Percentiles rank a stretch among this genome's conserved stretches.
phyloP scores from a whole-genome alignment of 2,888 invertebrate genomes.

The Sympetrum striolatum region DNA sequence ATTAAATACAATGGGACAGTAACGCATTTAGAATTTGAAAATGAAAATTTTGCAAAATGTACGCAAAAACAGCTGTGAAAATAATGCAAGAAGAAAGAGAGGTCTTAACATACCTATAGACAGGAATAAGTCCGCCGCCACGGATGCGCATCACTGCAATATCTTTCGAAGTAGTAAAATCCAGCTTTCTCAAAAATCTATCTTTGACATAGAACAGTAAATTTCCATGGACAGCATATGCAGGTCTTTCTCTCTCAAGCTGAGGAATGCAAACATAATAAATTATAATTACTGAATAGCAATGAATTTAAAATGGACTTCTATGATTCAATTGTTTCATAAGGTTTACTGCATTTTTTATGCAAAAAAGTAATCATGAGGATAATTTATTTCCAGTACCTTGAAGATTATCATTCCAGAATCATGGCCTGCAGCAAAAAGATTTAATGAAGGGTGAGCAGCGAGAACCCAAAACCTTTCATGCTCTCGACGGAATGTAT shows the following conservation, averaged over 20 bases:
- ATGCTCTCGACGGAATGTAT: slow-evolving; percentile 92
- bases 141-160: slow-evolving; percentile 91
- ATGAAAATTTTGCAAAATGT: no score
- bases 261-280: slow-evolving; percentile 60
- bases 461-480: slow-evolving; percentile 98
- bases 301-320: not conserved
- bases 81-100: no score
- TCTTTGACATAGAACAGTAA: slow-evolving; percentile 96
- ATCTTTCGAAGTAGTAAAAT: slow-evolving; percentile 93
- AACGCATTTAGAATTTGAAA: no score
- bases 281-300: slow-evolving; percentile 27
- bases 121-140: slow-evolving; percentile 76
- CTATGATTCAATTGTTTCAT: not conserved
- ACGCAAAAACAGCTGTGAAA: not conserved
- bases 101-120: slow-evolving; percentile 64
- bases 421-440: slow-evolving; percentile 99
- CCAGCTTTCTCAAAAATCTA: slow-evolving; percentile 85
- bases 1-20: no score
- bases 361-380: no score
- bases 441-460: slow-evolving; percentile 91
- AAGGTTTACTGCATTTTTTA: not conserved
- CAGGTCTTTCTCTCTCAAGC: slow-evolving; percentile 94
- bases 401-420: slow-evolving; percentile 94
- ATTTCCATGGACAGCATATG: slow-evolving; percentile 93
- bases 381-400: slow-evolving; percentile 50